These are phyloP conservation scores for Ectropis grisescens DNA, from an alignment of 1,140 invertebrate species.

Conservation along the genomic window DNA sequence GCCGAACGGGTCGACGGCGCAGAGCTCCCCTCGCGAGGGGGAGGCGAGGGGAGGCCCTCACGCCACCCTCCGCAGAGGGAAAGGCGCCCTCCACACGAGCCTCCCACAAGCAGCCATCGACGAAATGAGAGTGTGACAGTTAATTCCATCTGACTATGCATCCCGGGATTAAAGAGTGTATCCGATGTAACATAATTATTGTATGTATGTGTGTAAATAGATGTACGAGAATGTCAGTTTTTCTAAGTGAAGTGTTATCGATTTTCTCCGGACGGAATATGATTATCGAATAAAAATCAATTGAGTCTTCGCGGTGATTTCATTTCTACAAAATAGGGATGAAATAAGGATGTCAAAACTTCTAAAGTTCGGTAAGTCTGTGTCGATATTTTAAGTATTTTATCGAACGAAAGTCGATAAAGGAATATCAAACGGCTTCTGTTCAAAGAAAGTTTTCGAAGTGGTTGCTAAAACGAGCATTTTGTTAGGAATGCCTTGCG, in stretches of 20 bases:
- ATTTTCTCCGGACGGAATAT: constrained; percentile 43
- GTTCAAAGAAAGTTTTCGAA: not conserved
- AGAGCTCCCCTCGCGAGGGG: constrained; percentile 36
- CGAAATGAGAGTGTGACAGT: constrained; percentile 88
- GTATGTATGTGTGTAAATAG: constrained; percentile 47
- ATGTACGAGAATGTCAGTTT: constrained; percentile 27
- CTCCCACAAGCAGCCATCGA: constrained; percentile 83
- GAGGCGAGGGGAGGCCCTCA: constrained; percentile 34
- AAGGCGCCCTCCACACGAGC: constrained; percentile 36
- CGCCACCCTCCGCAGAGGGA: constrained; percentile 56
- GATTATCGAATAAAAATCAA: constrained; percentile 45
- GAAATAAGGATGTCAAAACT: not conserved
- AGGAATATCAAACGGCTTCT: not conserved
- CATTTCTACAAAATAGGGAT: not conserved
- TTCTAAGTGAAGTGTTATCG: constrained; percentile 32
- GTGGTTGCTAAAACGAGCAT: constrained; percentile 17
- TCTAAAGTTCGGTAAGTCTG: no score
- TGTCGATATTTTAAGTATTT: not conserved
- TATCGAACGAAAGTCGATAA: not conserved
- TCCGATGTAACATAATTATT: constrained; percentile 19
- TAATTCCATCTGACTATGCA: constrained; percentile 26
- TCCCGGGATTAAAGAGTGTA: constrained; percentile 25
- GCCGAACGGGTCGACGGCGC: constrained; percentile 48
- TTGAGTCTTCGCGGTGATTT: constrained; percentile 14
- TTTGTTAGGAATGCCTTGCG: constrained; percentile 24